A percentile compares a stretch with the other conserved stretches of the same genome.
Evolutionary conservation across 2,113 vertebrate genomes (phyloP).

Genomic region (Brienomyrus brachyistius): DNA sequence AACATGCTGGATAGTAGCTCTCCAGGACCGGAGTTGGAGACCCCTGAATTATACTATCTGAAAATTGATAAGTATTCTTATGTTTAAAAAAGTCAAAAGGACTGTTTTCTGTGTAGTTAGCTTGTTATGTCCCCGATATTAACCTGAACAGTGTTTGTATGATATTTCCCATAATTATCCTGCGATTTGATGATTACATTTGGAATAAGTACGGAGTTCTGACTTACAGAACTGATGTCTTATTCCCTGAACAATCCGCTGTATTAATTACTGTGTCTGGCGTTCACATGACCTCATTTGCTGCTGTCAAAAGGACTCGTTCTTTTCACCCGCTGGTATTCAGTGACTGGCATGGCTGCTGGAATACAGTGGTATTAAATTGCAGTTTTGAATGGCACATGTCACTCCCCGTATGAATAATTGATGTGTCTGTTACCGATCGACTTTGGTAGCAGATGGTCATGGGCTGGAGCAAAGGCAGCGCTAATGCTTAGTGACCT

Average conservation of each 20-base stretch:
- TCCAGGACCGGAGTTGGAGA: too few relatives aligned
- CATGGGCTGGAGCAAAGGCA: neutral
- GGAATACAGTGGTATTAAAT: neutral
- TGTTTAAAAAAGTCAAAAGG: neutral
- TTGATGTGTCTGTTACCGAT: neutral
- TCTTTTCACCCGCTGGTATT: neutral
- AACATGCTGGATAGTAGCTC: too few relatives aligned
- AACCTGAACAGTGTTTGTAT: neutral
- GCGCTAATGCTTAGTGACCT: neutral
- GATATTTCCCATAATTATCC: neutral
- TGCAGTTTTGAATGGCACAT: neutral
- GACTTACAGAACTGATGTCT: neutral
- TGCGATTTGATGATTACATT: neutral
- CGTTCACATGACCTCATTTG: neutral
- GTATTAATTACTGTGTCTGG: neutral
- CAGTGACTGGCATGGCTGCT: neutral
- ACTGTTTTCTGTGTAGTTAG: neutral
- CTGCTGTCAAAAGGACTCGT: neutral
- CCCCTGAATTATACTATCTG: too few relatives aligned
- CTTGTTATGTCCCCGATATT: neutral
- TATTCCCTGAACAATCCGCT: neutral
- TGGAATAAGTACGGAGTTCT: neutral
- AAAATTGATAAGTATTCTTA: too few relatives aligned
- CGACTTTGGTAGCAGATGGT: neutral
- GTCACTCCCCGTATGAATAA: neutral